Base-by-base conservation (phyloP, 2,888 invertebrate species). In the Lasioglossum morio region DNA sequence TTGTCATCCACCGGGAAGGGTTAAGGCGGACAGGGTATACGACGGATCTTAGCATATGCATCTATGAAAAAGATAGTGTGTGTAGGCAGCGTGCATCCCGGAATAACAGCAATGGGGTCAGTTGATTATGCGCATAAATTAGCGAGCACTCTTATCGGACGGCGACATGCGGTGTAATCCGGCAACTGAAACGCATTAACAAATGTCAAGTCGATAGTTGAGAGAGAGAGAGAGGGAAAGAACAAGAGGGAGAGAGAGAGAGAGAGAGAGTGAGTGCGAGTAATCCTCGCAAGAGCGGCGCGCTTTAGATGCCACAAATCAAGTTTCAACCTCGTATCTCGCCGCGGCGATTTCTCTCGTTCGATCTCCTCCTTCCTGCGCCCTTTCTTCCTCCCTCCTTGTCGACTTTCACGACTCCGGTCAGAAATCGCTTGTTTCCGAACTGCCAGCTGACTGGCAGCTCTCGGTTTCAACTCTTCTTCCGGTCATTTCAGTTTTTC, bases 181-280 rank as follows among this genome's bases (percentile, higher is more conserved):
- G 90, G 91, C 91, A 93, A 93, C 92, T 92, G 92, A 93, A 94
- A 94, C 92, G 93, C 94, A 93, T 94, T 94, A 93, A 93, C 92
- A 91, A 92, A 92, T 92, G 93, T 92, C 91, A 88, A 89, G 91
- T 87, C 87, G 88, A 81, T 77, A 72, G 79, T 12, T 75, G 78
- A 69, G 73, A 73, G 79, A 57, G 86, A 85, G 88, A 60, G 40
- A 40, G 40, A 12, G 40, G 8, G 60, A 63, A n/a, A 27, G 60
- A 14, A 19, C 19, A 19, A 46, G 16, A 27, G 12, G 0, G 12
- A 30, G 87, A 82, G 88, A 60, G 66, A 66, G 27, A 66, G 66
- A 66, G 34, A 16, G 66, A 10, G 30, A 5, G 23, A 8, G 72
- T 69, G 69, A 78, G 75, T 72, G 79, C 69, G 85, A 86, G 88